Base-by-base conservation (phyloP, 2,113 vertebrate species). In the Polyodon spathula region DNA sequence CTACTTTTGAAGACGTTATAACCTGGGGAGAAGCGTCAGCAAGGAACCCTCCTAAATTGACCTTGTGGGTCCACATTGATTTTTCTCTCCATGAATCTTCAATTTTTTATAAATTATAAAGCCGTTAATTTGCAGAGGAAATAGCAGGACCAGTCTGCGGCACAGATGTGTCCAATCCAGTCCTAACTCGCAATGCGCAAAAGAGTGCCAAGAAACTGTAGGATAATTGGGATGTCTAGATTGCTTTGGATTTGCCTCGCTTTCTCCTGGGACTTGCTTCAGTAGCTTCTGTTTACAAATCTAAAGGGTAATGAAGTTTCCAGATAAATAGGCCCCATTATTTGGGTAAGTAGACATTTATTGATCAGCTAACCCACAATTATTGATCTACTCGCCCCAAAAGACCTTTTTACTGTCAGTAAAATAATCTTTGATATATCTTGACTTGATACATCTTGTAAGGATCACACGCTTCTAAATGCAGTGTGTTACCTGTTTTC, bases 91-190 rank as follows among this genome's bases (percentile, higher is more conserved):
- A 86, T 88, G 88, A 89, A 88, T 94, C 93, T 93, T 97, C 90
- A 93, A 27, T 94, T 93, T 92, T 90, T 93, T 90, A 95, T 95
- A 94, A 94, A 98, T 98, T 97, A 96, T 95, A 93, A 93, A 93
- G 89, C 89, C 90, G 90, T 95, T 98, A 95, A 96, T 97, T 95
- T 94, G 90, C 91, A 87, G 87, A 89, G 89, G 90, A 93, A 95
- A 96, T 95, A 91, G 92, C 90, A 90, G 84, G 86, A 81, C 89
- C 80, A 88, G 88, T 84, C 89, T 84, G 89, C 79, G 74, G 83
- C 93, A 88, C 96, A 98, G 95, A 96, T 98, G 95, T 94, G 92
- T 88, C 92, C 87, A 90, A 89, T 85, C 76, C 86, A 62, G 51
- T 78, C 78, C 77, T 84, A 88, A 87, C 86, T 88, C 88, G 60